phyloP scores from a whole-genome alignment of 2,797 vertebrate species.

The Alosa sapidissima region DNA sequence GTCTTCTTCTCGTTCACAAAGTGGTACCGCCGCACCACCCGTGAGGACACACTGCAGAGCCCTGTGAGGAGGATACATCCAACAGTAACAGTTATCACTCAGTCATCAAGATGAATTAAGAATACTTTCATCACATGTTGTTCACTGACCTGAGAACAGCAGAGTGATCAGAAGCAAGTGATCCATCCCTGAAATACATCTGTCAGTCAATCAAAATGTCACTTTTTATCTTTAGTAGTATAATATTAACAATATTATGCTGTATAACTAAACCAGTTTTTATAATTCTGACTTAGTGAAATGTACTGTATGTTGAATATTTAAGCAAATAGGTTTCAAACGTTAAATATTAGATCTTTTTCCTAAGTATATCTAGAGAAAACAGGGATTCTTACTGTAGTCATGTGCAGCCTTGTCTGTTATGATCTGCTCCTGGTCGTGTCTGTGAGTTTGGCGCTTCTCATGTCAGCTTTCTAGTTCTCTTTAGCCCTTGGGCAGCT shows the following conservation, averaged over 20 bases:
- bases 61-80: background rate
- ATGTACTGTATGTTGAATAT: too few species aligned
- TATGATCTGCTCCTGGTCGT: too few species aligned
- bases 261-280: too few species aligned
- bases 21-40: background rate
- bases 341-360: too few species aligned
- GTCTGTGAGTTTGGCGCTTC: background rate
- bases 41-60: background rate
- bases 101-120: background rate
- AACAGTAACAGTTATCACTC: background rate
- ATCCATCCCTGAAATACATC: background rate
- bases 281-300: background rate
- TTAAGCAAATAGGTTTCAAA: too few species aligned
- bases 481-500: too few species aligned
- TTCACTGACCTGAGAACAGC: conserved; percentile 3
- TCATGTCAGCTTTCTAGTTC: background rate
- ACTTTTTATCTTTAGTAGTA: background rate
- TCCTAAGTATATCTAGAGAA: too few species aligned
- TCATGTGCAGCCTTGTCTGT: background rate
- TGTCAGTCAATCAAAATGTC: background rate
- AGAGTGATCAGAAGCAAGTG: background rate
- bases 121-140: background rate
- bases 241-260: too few species aligned
- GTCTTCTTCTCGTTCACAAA: background rate
- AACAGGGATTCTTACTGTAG: background rate